Percentiles rank a stretch among this genome's conserved stretches.
phyloP scores from a whole-genome alignment of 2,888 invertebrate genomes.

The Ophion ellenae region DNA sequence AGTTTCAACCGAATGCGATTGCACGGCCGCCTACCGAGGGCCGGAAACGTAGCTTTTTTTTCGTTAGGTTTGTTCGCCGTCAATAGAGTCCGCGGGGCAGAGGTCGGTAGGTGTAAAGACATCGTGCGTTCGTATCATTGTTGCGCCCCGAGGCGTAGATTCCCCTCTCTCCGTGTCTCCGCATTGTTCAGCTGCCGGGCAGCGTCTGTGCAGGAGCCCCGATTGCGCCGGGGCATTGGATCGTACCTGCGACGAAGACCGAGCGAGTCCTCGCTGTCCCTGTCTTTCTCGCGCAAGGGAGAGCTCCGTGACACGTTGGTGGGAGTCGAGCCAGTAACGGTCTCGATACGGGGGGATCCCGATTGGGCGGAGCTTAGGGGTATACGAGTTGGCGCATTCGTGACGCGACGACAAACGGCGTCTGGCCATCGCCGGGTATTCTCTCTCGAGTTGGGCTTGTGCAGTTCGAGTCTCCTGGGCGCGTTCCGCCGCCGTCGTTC shows the following conservation, averaged over 20 bases:
- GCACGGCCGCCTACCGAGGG: neutral
- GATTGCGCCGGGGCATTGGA: constrained; percentile 26
- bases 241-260: neutral
- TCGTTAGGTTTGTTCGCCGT: neutral
- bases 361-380: constrained; percentile 77
- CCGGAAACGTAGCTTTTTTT: neutral
- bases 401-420: constrained; percentile 79
- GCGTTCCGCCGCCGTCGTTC: neutral
- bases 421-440: constrained; percentile 79
- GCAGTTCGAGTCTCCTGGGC: constrained; percentile 61
- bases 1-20: too few species aligned
- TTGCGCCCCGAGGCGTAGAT: neutral
- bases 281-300: neutral
- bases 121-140: neutral
- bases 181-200: constrained; percentile 51
- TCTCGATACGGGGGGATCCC: constrained; percentile 52
- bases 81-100: neutral
- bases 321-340: constrained; percentile 71
- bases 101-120: neutral
- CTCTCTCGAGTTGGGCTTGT: constrained; percentile 57
- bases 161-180: constrained; percentile 18
- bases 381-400: constrained; percentile 72
- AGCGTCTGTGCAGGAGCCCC: constrained; percentile 48
- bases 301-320: constrained; percentile 37
- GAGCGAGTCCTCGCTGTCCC: neutral